Conservation (phyloP, 2,888 invertebrate genomes). For the Troglohyphantes excavatus region DNA sequence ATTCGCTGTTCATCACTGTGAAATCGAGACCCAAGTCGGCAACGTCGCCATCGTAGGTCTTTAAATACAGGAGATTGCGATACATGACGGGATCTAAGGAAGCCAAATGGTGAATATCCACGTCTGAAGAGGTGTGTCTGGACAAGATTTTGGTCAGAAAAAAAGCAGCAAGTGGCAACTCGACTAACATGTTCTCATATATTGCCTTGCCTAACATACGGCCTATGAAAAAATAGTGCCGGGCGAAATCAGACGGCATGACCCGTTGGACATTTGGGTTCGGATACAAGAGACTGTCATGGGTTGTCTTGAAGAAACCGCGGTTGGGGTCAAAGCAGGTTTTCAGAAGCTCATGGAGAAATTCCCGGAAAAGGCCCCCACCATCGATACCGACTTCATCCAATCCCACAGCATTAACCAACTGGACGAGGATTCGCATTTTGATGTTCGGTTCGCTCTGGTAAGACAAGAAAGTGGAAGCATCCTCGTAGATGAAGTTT, state of each 20-base stretch:
- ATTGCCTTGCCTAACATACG: constrained; percentile 96
- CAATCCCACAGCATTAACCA: constrained; percentile 94
- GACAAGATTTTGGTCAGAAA: constrained; percentile 94
- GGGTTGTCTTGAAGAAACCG: constrained; percentile 94
- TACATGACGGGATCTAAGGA: constrained; percentile 96
- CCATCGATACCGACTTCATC: constrained; percentile 99
- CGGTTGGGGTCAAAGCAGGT: constrained; percentile 98
- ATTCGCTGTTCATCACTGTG: constrained; percentile 93
- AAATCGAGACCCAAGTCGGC: constrained; percentile 93
- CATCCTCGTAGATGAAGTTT: constrained; percentile 98
- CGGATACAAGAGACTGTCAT: constrained; percentile 96
- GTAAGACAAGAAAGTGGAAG: constrained; percentile 94
- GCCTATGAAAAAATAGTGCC: constrained; percentile 97
- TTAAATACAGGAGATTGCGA: constrained; percentile 92
- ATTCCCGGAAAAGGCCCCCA: constrained; percentile 97
- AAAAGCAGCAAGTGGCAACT: constrained; percentile 97
- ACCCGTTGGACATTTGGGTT: constrained; percentile 95
- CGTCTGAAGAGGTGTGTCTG: constrained; percentile 85
- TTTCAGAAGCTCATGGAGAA: constrained; percentile 95
- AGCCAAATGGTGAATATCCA: constrained; percentile 95
- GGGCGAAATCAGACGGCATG: constrained; percentile 89
- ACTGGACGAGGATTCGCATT: constrained; percentile 92
- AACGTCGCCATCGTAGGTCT: constrained; percentile 93
- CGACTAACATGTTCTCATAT: constrained; percentile 96
- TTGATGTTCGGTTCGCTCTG: constrained; percentile 95